Base-by-base conservation (phyloP, 2,797 vertebrate genomes). In the Lutjanus argentimaculatus region DNA sequence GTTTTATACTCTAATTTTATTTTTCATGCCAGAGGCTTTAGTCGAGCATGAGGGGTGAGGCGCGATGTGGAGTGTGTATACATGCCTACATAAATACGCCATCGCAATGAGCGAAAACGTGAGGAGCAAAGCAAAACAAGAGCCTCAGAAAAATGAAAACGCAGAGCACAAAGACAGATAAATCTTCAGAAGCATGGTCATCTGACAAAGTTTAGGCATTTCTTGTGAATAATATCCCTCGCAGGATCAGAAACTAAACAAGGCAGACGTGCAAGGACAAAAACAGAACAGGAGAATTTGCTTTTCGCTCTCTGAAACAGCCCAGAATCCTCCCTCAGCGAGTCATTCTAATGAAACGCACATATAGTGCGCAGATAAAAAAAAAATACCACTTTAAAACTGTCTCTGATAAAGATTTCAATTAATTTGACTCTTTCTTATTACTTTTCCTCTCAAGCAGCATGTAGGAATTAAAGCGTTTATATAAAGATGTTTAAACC, bases 401-500 rank as follows among this genome's bases (percentile, higher is more conserved):
- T 7, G 46, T 14, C 30, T 63, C 65, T 10, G 55, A 66, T 79
- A 76, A 69, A 11, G 13, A 79, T 82, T 86, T 88, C 57, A 82
- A 84, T 90, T 77, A 85, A 77, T 85, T 70, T 46, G n/a, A 59
- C 66, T 68, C 40, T 36, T 57, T 74, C 58, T 66, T 65, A 59
- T 66, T 61, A 1, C 53, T n/a, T 81, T 72, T 84, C n/a, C 62
- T 81, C 43, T 56, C 2, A 10, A 77, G 81, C 70, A 48, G 80
- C 64, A 2, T 68, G 83, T 48, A 49, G 75, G 69, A 82, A 84
- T 84, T 73, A 80, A 85, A 84, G 82, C 57, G 65, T 90, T 88
- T 88, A 79, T 75, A 88, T 77, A 40, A 89, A 90, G 83, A 88
- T 84, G 81, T 88, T 91, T 84, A 85, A 84, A 80, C 12, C 71